These are phyloP conservation scores for Gonocerus acuteangulatus DNA, from an alignment of 2,888 invertebrate genomes.

Conservation along the genomic window DNA sequence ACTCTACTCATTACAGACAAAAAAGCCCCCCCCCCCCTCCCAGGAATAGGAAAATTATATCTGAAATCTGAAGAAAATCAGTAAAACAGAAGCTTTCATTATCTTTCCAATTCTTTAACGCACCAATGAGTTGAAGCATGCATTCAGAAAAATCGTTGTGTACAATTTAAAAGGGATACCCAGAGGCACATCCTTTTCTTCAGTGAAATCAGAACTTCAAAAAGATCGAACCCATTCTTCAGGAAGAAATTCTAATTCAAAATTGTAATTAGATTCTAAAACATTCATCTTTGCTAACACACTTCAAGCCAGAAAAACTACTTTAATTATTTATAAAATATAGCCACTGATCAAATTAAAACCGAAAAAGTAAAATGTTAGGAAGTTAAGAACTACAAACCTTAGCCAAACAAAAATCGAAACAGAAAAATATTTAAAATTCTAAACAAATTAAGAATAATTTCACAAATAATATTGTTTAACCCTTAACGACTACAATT, in stretches of 20 bases:
- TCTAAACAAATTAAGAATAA: no score
- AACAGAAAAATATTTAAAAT: no score
- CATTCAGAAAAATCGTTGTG: slow-evolving; percentile 30
- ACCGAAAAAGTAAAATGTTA: no score
- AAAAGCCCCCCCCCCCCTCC: background rate
- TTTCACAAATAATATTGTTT: no score
- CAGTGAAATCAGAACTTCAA: slow-evolving; percentile 35
- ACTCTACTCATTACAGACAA: slow-evolving; percentile 20
- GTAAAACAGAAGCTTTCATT: slow-evolving; percentile 9
- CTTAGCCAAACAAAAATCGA: no score
- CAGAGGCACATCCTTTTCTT: slow-evolving; percentile 34
- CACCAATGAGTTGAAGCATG: slow-evolving; percentile 24
- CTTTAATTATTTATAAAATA: no score
- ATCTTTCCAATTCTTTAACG: slow-evolving; percentile 31
- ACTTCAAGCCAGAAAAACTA: no score
- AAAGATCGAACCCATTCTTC: slow-evolving; percentile 33
- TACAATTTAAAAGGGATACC: slow-evolving; percentile 33
- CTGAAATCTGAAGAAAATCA: background rate
- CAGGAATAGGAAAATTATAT: background rate
- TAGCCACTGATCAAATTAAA: no score
- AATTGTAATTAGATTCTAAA: slow-evolving; percentile 31
- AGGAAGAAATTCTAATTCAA: slow-evolving; percentile 34
- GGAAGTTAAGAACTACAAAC: no score
- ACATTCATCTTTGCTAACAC: slow-evolving; percentile 30
- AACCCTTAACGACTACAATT: no score